Evolutionary conservation across 2,113 vertebrate genomes (phyloP).

Genomic region (Chelonoidis abingdonii): DNA sequence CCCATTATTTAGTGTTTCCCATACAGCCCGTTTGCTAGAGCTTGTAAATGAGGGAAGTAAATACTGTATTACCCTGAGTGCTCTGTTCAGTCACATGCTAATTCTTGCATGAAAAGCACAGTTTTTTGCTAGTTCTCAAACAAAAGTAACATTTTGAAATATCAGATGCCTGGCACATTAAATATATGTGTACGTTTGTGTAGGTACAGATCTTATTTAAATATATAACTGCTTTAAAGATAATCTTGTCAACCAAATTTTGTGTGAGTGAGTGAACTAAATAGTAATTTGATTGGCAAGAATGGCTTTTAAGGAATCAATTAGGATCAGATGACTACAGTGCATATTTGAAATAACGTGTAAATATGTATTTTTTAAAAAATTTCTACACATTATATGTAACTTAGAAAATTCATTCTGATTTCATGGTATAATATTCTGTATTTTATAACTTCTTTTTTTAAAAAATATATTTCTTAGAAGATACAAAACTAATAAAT

Average conservation of each 20-base stretch:
- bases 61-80: background rate
- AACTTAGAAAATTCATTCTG: background rate
- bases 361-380: background rate
- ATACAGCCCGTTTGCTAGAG: background rate
- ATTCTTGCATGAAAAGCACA: background rate
- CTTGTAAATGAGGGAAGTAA: background rate
- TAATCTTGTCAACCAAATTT: background rate
- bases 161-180: background rate
- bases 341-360: background rate
- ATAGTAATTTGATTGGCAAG: background rate
- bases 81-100: background rate
- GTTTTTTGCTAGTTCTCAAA: background rate
- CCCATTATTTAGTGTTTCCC: background rate
- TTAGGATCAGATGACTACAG: background rate
- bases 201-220: background rate
- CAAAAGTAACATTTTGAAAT: background rate
- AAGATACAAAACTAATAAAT: too few relatives aligned
- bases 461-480: background rate
- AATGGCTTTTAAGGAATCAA: background rate
- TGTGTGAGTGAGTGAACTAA: background rate
- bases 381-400: background rate
- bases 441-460: background rate
- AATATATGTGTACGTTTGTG: background rate
- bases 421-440: background rate
- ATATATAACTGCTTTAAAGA: background rate